Evolutionary conservation across 1,140 invertebrate genomes (phyloP).

Genomic region (Lycorma delicatula): DNA sequence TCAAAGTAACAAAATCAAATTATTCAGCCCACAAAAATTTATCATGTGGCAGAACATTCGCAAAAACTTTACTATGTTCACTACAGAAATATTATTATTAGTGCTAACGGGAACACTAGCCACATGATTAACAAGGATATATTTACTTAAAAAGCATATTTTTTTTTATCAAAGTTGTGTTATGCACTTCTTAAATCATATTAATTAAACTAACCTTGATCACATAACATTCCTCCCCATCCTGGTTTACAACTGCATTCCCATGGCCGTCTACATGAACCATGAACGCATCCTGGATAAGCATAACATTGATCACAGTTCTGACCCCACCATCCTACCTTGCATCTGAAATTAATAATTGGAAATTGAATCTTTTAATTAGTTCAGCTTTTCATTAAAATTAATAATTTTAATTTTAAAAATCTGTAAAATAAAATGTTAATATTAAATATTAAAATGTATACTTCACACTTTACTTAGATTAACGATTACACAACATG

Average conservation of each 20-base stretch:
- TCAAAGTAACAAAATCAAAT: no score
- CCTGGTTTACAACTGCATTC: constrained; percentile 76
- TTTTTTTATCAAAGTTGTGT: no score
- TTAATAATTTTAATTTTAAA: not conserved
- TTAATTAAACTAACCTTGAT: constrained; percentile 59
- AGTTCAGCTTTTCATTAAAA: no score
- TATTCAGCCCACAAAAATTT: no score
- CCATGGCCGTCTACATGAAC: constrained; percentile 76
- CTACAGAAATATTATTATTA: no score
- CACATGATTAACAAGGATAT: no score
- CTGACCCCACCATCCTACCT: constrained; percentile 75
- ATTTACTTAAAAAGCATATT: no score
- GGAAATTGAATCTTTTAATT: not conserved
- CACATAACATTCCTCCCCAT: constrained; percentile 82
- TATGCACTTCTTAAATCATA: no score
- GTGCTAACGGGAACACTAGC: no score
- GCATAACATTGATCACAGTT: constrained; percentile 73
- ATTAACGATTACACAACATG: not conserved
- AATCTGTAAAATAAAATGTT: not conserved
- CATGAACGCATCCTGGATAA: constrained; percentile 79
- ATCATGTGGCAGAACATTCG: no score
- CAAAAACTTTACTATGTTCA: no score
- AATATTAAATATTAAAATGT: not conserved
- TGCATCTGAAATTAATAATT: constrained; percentile 56
- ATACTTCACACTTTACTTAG: no score